Percentiles rank a stretch among this genome's conserved stretches.
phyloP scores from a whole-genome alignment of 2,797 vertebrate species.

The Neoniphon sammara region DNA sequence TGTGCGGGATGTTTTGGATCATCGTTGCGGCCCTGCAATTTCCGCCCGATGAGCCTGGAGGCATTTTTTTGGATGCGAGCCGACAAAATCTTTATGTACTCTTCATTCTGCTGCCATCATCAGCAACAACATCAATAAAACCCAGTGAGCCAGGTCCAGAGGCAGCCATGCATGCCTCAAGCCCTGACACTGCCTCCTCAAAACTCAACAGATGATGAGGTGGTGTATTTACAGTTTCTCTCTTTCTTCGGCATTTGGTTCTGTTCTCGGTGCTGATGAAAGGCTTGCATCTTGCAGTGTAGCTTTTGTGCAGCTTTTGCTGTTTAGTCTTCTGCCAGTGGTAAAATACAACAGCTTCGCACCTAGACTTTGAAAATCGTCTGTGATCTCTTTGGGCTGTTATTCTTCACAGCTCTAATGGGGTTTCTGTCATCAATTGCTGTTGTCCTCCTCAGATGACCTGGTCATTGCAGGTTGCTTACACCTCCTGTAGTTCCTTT shows the following conservation, averaged over 20 bases:
- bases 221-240: constrained; percentile 11
- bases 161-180: constrained; percentile 62
- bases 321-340: constrained; percentile 1
- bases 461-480: constrained; percentile 32
- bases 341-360: constrained; percentile 16
- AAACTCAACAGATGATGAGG: constrained; percentile 59
- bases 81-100: constrained; percentile 65
- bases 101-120: constrained; percentile 71
- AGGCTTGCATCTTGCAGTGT: constrained; percentile 6
- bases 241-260: constrained; percentile 18
- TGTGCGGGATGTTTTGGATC: constrained; percentile 30
- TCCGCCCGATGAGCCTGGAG: neutral
- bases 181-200: constrained; percentile 39
- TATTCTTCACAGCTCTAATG: constrained; percentile 21
- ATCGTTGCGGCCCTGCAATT: neutral
- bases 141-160: constrained; percentile 57
- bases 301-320: constrained; percentile 4
- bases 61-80: neutral
- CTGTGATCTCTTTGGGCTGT: neutral
- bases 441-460: constrained; percentile 24
- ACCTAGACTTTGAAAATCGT: constrained; percentile 9
- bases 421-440: constrained; percentile 27
- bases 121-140: constrained; percentile 63
- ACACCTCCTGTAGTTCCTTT: constrained; percentile 24
- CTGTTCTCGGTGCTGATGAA: constrained; percentile 14